A percentile compares a stretch with the other conserved stretches of the same genome.
These are phyloP conservation scores for Tipula helvola DNA, from an alignment of 2,888 invertebrate species.

Conservation along the genomic window DNA sequence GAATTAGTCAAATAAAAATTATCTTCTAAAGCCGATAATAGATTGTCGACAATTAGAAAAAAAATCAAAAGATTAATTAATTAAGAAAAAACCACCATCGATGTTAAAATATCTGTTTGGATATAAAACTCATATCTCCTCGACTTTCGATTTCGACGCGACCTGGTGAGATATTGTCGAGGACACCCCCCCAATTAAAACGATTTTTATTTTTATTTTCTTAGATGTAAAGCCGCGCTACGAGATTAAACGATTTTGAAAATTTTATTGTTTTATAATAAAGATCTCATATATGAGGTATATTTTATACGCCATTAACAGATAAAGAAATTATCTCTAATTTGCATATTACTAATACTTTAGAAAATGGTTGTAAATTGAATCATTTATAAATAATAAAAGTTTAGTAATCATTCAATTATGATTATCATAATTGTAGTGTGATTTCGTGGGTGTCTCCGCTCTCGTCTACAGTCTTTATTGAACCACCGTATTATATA, in stretches of 20 bases:
- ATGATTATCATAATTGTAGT: not conserved
- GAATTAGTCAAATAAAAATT: not conserved
- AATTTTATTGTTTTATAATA: not conserved
- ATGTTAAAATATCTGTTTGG: too few relatives aligned
- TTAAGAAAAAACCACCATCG: not conserved
- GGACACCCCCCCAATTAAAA: not conserved
- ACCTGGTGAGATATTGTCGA: not conserved
- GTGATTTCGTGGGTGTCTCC: not conserved
- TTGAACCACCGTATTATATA: too few relatives aligned
- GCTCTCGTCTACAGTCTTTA: too few relatives aligned
- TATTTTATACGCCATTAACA: not conserved
- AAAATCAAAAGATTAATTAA: not conserved
- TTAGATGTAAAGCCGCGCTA: not conserved
- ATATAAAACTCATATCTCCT: too few relatives aligned
- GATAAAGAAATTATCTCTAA: not conserved
- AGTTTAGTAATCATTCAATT: not conserved
- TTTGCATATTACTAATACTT: not conserved
- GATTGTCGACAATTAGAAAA: not conserved
- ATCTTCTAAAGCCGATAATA: not conserved
- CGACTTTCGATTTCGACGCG: too few relatives aligned
- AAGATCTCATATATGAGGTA: not conserved
- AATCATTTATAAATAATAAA: not conserved
- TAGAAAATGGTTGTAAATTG: not conserved
- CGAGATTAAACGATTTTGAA: not conserved
- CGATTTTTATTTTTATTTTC: not conserved